Percentiles rank a stretch among this genome's conserved stretches.
These are phyloP conservation scores for Drosophila mettleri DNA, from an alignment of 2,888 invertebrate species.

Conservation along the genomic window DNA sequence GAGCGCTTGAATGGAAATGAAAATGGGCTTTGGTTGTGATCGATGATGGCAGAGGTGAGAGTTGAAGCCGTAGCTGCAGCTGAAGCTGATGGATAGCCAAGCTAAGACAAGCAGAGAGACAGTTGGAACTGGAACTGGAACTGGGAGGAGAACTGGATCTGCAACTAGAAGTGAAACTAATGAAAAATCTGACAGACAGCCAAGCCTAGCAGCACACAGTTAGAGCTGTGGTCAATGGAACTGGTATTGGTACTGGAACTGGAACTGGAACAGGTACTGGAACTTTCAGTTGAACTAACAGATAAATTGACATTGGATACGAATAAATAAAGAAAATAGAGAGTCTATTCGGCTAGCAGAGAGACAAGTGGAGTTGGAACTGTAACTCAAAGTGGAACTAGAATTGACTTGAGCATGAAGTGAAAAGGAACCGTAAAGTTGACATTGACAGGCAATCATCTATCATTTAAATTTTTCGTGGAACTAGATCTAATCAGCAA, in stretches of 20 bases:
- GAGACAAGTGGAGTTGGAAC: neutral
- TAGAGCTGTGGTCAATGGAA: neutral
- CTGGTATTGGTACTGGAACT: neutral
- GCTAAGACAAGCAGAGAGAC: conserved; percentile 4
- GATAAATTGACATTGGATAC: neutral
- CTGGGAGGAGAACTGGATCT: neutral
- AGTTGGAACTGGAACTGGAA: conserved; percentile 3
- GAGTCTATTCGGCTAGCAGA: neutral
- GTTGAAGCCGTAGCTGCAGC: conserved; percentile 26
- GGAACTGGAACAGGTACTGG: neutral
- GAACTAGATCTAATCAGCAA: neutral
- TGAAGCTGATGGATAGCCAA: conserved; percentile 9
- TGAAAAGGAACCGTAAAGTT: neutral
- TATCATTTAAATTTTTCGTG: too few relatives aligned
- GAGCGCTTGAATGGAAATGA: conserved; percentile 53
- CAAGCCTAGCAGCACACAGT: neutral
- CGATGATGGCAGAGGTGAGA: conserved; percentile 68
- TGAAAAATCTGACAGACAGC: neutral
- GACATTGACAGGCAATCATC: too few relatives aligned
- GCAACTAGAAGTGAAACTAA: conserved; percentile 7
- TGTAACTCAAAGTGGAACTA: neutral
- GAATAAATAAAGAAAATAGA: neutral
- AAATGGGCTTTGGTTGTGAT: conserved; percentile 59
- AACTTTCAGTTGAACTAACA: neutral
- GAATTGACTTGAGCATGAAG: neutral